A percentile compares a stretch with the other conserved stretches of the same genome.
These are phyloP conservation scores for Drosophila sulfurigaster DNA, from an alignment of 1,140 invertebrate genomes.

Conservation along the genomic window DNA sequence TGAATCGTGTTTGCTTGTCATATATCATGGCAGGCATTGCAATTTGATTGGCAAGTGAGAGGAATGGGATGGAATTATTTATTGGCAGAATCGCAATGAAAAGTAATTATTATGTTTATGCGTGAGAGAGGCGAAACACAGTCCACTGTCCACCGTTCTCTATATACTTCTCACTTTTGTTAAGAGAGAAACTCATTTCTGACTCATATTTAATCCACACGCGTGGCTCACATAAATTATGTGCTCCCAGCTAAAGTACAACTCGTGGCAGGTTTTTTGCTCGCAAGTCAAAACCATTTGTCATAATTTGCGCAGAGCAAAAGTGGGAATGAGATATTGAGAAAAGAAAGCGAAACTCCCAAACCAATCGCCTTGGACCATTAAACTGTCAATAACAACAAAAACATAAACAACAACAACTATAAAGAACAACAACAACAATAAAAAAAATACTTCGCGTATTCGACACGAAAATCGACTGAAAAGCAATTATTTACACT, in stretches of 20 bases:
- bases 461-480: conserved; percentile 77
- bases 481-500: conserved; percentile 82
- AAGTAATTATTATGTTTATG: conserved; percentile 33
- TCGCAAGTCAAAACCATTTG: conserved; percentile 72
- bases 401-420: conserved; percentile 24
- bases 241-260: conserved; percentile 55
- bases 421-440: conserved; percentile 25
- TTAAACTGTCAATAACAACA: conserved; percentile 57
- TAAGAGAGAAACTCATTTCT: not conserved
- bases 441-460: conserved; percentile 37
- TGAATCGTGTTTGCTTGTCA: conserved; percentile 25
- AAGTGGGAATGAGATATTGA: conserved; percentile 11
- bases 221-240: conserved; percentile 56
- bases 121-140: not conserved
- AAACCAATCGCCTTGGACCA: conserved; percentile 47
- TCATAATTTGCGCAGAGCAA: conserved; percentile 63
- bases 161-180: not conserved
- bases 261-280: conserved; percentile 28
- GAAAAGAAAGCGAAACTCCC: conserved; percentile 26
- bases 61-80: not conserved
- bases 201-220: conserved; percentile 35
- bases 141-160: too few species aligned
- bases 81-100: conserved; percentile 5
- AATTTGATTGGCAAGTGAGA: conserved; percentile 26
- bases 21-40: conserved; percentile 14